Base-by-base conservation (phyloP, 2,888 invertebrate genomes). In the Tanytarsus gracilentus region DNA sequence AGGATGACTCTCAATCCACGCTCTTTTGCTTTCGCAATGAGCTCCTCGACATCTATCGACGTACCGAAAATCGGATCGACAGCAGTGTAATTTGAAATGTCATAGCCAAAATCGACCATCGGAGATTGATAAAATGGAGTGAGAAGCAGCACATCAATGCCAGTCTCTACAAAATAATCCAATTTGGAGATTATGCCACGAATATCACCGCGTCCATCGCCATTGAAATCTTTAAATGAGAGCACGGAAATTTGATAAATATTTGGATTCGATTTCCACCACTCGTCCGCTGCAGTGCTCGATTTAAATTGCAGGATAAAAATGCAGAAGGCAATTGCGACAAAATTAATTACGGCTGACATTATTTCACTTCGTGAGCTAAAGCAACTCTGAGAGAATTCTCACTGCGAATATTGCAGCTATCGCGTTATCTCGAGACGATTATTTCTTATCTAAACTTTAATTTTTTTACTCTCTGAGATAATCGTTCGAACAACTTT, bases 181-280 rank as follows among this genome's bases (percentile, higher is more conserved):
- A 81, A 68, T 55, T 61, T 62, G 7, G 50, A 50, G 6, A 50
- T 62, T 9, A 63, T 63, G 23, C 63, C 78, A 63, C 76, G 76
- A 4, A 78, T 63, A 66, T 78, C 78, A 27, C 78, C 77, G 30
- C 83, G 72, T 2, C 88, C 88, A 70, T 86, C 84, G 1, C 81
- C 82, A 67, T 85, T 72, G 39, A 81, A 79, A 69, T 90, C 89
- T 68, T 79, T 78, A 72, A 85, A 88, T 3, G 86, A 84, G 64
- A 82, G 77, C 1, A 85, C 81, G 66, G 84, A 83, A 29, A 86
- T 80, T 69, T 88, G 86, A 71, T 91, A 91, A 63, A 87, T 76
- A 4, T 83, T 76, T 1, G 82, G 78, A 14, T 80, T 81, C 67
- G 84, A 77, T 82, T 85, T 88, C 91, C 91, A 91, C 36, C 53